Evolutionary conservation across 2,888 invertebrate species (phyloP).

Genomic region (Margaritifera margaritifera): DNA sequence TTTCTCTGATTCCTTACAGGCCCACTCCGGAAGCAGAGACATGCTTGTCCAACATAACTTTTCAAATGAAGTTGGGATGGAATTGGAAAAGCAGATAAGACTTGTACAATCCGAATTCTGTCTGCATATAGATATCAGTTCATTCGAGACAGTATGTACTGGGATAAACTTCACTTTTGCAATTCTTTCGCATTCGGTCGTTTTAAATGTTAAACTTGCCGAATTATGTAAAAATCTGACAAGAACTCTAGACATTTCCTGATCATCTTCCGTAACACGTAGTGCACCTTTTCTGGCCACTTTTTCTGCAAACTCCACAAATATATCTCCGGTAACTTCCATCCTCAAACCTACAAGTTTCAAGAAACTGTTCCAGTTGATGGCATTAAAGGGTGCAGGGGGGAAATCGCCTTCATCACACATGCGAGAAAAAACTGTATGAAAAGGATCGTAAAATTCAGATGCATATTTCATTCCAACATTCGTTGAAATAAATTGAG

Average conservation of each 20-base stretch:
- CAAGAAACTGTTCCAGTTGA: conserved; percentile 24
- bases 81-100: conserved; percentile 8
- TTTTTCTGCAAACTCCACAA: conserved; percentile 25
- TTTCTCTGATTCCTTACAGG: neutral
- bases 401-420: conserved; percentile 10
- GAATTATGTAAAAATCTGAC: conserved; percentile 7
- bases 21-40: conserved; percentile 13
- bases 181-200: conserved; percentile 3
- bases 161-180: neutral
- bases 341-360: conserved; percentile 19
- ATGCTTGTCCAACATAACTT: conserved; percentile 24
- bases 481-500: conserved; percentile 11
- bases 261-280: conserved; percentile 2
- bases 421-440: conserved; percentile 15
- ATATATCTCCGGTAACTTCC: conserved; percentile 14
- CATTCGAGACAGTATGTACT: too few species aligned
- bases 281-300: conserved; percentile 8
- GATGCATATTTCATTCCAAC: conserved; percentile 7
- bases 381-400: conserved; percentile 7
- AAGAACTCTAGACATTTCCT: conserved; percentile 11
- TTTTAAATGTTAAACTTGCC: neutral
- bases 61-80: neutral
- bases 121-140: neutral
- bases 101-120: neutral
- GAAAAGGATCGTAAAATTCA: conserved; percentile 9